Conservation (phyloP, 2,113 vertebrate genomes). For the Prunella himalayana region DNA sequence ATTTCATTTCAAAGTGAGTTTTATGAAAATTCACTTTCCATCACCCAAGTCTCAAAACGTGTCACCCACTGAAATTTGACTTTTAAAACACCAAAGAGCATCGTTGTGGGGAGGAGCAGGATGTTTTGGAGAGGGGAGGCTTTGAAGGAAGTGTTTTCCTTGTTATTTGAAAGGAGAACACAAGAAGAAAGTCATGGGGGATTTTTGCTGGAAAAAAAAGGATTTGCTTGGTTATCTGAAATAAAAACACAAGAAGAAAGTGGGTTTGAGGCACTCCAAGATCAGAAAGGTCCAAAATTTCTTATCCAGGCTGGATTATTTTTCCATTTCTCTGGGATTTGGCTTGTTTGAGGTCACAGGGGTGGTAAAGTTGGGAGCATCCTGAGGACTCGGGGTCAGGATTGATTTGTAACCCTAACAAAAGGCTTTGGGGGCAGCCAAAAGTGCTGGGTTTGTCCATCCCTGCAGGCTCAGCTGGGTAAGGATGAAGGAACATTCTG, state of each 20-base stretch:
- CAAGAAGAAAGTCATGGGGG: fast-evolving
- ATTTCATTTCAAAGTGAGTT: neutral
- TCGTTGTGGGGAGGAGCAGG: fast-evolving
- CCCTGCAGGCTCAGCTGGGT: neutral
- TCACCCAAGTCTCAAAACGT: neutral
- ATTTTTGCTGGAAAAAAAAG: neutral
- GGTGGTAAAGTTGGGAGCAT: fast-evolving
- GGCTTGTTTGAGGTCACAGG: neutral
- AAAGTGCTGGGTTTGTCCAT: neutral
- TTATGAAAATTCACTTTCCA: neutral
- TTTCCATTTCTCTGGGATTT: neutral
- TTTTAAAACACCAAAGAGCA: neutral
- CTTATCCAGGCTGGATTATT: neutral
- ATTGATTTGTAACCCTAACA: neutral
- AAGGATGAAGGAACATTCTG: neutral
- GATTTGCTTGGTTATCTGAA: neutral
- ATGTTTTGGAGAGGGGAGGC: neutral
- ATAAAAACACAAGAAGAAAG: neutral
- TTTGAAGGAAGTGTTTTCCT: neutral
- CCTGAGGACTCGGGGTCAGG: fast-evolving
- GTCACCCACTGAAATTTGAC: neutral
- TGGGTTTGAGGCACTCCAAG: neutral
- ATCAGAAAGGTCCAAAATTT: neutral
- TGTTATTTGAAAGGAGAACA: neutral
- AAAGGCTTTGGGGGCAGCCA: neutral